Evolutionary conservation across 2,888 invertebrate species (phyloP).

Genomic region (Mesorhabditis sp.): DNA sequence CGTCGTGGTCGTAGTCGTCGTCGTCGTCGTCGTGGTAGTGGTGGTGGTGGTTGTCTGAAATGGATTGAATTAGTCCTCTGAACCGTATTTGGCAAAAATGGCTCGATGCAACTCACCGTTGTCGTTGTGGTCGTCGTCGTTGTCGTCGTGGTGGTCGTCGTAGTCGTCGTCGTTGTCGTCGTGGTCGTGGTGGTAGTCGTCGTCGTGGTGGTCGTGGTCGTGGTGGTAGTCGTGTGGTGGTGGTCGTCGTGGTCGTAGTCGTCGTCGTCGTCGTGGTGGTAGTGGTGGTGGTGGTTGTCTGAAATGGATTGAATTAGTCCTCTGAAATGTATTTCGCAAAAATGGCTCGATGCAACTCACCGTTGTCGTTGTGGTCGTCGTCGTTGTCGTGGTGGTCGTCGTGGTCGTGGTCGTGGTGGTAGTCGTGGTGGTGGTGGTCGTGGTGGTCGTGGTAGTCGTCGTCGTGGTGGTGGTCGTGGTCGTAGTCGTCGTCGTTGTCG

Average conservation of each 20-base stretch:
- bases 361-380: neutral
- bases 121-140: neutral
- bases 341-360: neutral
- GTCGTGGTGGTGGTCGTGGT: neutral
- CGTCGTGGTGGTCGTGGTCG: neutral
- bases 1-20: neutral
- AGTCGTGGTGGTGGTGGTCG: neutral
- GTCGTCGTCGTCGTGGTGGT: neutral
- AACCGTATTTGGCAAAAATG: neutral
- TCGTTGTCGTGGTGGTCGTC: neutral
- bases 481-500: neutral
- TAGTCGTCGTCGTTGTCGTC: neutral
- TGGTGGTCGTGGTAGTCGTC: neutral
- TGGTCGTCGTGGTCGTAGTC: neutral
- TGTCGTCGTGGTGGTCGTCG: neutral
- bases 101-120: neutral
- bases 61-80: neutral
- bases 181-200: neutral
- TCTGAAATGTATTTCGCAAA: no score
- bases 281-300: conserved; percentile 3
- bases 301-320: no score
- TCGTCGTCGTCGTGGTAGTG: neutral
- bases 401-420: neutral
- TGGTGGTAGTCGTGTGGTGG: neutral
- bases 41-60: neutral